Evolutionary conservation across 2,113 vertebrate species (phyloP).

Genomic region (Campylomormyrus numenius): DNA sequence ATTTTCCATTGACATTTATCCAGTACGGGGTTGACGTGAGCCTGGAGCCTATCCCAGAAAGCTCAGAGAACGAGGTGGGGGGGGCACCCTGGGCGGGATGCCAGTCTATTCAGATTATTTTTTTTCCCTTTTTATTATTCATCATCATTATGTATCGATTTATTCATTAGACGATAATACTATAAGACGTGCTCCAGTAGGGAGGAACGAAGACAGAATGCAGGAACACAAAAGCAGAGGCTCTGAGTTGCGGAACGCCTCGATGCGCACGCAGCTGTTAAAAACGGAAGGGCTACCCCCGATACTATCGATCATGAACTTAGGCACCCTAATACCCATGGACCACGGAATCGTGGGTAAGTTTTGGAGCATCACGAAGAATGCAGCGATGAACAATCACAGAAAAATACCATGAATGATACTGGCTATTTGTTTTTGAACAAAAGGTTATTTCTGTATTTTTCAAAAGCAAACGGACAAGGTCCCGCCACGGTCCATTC

Average conservation of each 20-base stretch:
- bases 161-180: not conserved
- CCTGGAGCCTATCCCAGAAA: not conserved
- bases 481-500: not conserved
- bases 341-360: not conserved
- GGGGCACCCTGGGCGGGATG: not conserved
- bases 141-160: not conserved
- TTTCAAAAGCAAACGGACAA: not conserved
- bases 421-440: not conserved
- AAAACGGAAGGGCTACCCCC: not conserved
- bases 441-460: not conserved
- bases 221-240: not conserved
- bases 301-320: not conserved
- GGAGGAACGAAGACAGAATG: not conserved
- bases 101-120: not conserved
- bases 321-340: not conserved
- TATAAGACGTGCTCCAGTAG: not conserved
- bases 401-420: not conserved
- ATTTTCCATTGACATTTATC: not conserved
- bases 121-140: not conserved
- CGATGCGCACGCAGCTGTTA: not conserved
- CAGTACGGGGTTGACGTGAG: not conserved
- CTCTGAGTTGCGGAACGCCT: not conserved
- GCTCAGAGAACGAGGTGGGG: not conserved
- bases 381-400: not conserved
- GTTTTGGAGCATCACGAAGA: not conserved